These are phyloP conservation scores for Oophaga sylvatica DNA, from an alignment of 2,797 vertebrate genomes.

Conservation along the genomic window DNA sequence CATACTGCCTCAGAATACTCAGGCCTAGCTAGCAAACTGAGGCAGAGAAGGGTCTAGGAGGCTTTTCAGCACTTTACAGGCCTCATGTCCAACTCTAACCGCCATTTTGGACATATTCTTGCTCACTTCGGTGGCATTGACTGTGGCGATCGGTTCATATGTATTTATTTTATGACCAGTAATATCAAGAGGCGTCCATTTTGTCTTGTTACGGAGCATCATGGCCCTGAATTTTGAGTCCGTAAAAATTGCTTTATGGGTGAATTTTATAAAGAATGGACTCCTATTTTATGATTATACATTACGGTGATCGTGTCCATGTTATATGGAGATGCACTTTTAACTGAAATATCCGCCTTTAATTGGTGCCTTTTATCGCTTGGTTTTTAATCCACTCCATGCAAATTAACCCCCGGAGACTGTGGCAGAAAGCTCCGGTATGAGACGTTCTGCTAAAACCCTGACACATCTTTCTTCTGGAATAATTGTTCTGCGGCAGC, in stretches of 20 bases:
- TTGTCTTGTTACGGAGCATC: neutral
- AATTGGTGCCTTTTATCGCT: neutral
- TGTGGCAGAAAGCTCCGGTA: neutral
- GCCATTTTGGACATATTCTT: no score
- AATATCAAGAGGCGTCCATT: neutral
- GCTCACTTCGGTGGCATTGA: neutral
- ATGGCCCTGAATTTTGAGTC: neutral
- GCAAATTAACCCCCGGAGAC: neutral
- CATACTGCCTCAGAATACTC: no score
- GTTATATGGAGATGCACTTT: neutral
- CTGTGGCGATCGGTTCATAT: no score
- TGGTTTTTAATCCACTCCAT: neutral
- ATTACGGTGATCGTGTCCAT: neutral
- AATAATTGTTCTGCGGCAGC: conserved; percentile 20
- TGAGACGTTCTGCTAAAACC: conserved; percentile 3
- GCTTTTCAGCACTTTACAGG: no score
- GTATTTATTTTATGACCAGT: neutral
- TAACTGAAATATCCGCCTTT: neutral
- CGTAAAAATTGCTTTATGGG: neutral
- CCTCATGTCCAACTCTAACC: no score
- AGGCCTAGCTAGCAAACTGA: no score
- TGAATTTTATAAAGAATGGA: neutral
- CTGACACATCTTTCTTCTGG: conserved; percentile 14
- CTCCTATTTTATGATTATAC: neutral
- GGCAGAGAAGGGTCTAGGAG: no score